A percentile compares a stretch with the other conserved stretches of the same genome.
Conservation (phyloP, 2,113 vertebrate species). For the Craseonycteris thonglongyai region DNA sequence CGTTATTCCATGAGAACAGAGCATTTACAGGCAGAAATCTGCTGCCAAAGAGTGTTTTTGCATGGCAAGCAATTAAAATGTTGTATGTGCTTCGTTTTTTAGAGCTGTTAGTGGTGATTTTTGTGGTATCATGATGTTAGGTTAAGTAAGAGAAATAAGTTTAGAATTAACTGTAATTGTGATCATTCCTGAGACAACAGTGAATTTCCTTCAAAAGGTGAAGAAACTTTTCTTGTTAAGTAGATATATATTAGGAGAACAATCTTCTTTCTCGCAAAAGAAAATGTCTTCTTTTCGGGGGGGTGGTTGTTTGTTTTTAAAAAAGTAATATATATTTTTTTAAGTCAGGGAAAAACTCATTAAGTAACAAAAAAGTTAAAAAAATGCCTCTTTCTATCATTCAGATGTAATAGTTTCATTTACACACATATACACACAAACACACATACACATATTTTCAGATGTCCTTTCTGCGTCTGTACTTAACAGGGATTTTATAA, state of each 20-base stretch:
- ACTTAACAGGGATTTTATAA: neutral
- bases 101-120: neutral
- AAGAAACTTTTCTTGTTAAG: neutral
- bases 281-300: neutral
- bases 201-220: constrained; percentile 5
- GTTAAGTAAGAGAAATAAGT: constrained; percentile 38
- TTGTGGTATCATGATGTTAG: neutral
- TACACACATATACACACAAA: neutral
- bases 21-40: neutral
- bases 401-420: constrained; percentile 1
- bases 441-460: neutral
- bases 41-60: neutral
- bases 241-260: neutral
- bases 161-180: constrained; percentile 17
- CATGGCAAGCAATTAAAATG: neutral
- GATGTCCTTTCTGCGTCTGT: neutral
- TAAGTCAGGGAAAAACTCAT: neutral
- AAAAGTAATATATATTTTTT: neutral
- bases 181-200: neutral
- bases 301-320: neutral
- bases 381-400: constrained; percentile 19
- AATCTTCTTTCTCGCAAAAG: neutral
- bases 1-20: neutral
- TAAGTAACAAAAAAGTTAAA: neutral
- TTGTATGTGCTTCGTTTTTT: neutral